Evolutionary conservation across 2,888 invertebrate species (phyloP).

Genomic region (Sacculina carcini): DNA sequence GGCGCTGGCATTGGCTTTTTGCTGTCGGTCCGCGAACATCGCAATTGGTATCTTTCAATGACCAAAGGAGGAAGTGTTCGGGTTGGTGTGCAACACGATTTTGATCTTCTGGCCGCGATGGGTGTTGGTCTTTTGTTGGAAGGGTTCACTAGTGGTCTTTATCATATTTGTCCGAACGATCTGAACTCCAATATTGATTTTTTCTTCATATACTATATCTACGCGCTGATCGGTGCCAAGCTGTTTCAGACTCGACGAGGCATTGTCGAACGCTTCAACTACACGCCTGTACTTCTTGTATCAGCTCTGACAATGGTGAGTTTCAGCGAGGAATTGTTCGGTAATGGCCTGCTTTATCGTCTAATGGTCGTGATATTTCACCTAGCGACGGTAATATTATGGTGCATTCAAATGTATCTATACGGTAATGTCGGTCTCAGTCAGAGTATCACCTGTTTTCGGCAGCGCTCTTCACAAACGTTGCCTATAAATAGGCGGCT

Average conservation of each 20-base stretch:
- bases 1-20: slow-evolving; percentile 21
- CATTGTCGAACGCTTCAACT: neutral
- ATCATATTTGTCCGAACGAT: slow-evolving; percentile 8
- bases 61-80: neutral
- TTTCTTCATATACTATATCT: slow-evolving; percentile 7
- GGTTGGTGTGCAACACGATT: neutral
- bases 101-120: slow-evolving; percentile 11
- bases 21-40: slow-evolving; percentile 16
- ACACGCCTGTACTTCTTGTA: slow-evolving; percentile 1
- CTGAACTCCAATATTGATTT: slow-evolving; percentile 7
- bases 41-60: neutral
- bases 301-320: neutral
- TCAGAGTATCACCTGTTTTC: too few species aligned
- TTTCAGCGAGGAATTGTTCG: neutral
- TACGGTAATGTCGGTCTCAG: neutral
- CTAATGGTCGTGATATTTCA: neutral
- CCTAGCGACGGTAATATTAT: neutral
- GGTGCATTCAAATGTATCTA: neutral
- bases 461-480: too few species aligned
- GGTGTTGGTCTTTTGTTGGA: slow-evolving; percentile 12
- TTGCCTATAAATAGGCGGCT: neutral
- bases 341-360: neutral
- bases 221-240: slow-evolving; percentile 2
- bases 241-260: slow-evolving; percentile 7
- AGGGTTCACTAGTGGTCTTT: slow-evolving; percentile 11